Conservation (phyloP, 1,140 invertebrate species). For the Drosophila tropicalis region DNA sequence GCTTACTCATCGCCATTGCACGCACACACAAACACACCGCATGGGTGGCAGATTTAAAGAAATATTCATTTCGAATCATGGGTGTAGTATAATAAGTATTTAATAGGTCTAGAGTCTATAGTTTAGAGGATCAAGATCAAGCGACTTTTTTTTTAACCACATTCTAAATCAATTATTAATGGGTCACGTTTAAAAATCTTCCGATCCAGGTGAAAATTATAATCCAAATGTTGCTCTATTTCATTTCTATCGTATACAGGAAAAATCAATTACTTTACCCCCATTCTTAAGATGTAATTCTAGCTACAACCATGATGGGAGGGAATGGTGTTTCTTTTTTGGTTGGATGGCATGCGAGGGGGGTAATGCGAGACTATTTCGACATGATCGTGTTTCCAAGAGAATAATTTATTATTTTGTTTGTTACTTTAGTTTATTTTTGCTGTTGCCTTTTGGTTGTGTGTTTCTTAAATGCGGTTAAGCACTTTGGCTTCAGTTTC, state of each 20-base stretch:
- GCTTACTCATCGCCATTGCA: constrained; percentile 75
- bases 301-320: background rate
- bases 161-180: too few species aligned
- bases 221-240: too few species aligned
- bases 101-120: too few species aligned
- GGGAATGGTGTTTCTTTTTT: constrained; percentile 43
- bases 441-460: constrained; percentile 37
- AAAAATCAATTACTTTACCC: background rate
- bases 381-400: constrained; percentile 73
- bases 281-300: background rate
- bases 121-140: too few species aligned
- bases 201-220: too few species aligned
- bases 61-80: constrained; percentile 41
- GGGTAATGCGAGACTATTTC: constrained; percentile 73
- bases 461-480: constrained; percentile 76
- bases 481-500: constrained; percentile 55
- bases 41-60: constrained; percentile 25
- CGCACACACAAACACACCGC: constrained; percentile 31
- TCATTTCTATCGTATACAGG: too few species aligned
- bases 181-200: too few species aligned
- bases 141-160: too few species aligned
- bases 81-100: background rate
- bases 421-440: constrained; percentile 29
- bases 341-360: background rate
- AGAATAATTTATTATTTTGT: constrained; percentile 72